These are phyloP conservation scores for Dermatophagoides farinae DNA, from an alignment of 1,140 invertebrate species.

Conservation along the genomic window DNA sequence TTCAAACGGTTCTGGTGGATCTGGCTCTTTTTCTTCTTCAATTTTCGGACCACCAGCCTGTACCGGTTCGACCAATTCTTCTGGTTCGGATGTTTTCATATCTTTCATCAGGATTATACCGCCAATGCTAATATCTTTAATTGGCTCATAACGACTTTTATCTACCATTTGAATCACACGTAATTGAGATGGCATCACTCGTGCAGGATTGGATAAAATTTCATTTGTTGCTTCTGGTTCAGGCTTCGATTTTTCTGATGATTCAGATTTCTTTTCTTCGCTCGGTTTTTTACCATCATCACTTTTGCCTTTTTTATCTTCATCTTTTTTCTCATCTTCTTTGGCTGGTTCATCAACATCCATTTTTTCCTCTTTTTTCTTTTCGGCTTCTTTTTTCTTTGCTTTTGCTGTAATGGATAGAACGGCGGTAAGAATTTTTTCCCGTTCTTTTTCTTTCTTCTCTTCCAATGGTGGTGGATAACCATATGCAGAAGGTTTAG, in stretches of 20 bases:
- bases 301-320: slow-evolving; percentile 16
- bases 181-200: slow-evolving; percentile 71
- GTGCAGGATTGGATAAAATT: slow-evolving; percentile 76
- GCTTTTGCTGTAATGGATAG: slow-evolving; percentile 85
- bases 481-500: slow-evolving; percentile 80
- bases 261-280: neutral
- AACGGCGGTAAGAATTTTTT: slow-evolving; percentile 74
- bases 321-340: slow-evolving; percentile 28
- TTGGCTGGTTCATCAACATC: slow-evolving; percentile 20
- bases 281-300: neutral
- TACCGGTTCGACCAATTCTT: slow-evolving; percentile 78
- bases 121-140: slow-evolving; percentile 71
- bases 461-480: slow-evolving; percentile 92
- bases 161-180: slow-evolving; percentile 66
- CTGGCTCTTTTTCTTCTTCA: slow-evolving; percentile 84
- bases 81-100: slow-evolving; percentile 50
- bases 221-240: slow-evolving; percentile 58
- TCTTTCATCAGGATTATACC: slow-evolving; percentile 76
- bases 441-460: slow-evolving; percentile 88
- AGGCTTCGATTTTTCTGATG: slow-evolving; percentile 40
- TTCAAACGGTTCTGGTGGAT: slow-evolving; percentile 90
- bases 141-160: slow-evolving; percentile 49
- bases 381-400: slow-evolving; percentile 40
- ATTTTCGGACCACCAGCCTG: slow-evolving; percentile 78
- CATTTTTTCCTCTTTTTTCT: slow-evolving; percentile 29